Base-by-base conservation (phyloP, 2,113 vertebrate species). In the Brevimyrus niger region DNA sequence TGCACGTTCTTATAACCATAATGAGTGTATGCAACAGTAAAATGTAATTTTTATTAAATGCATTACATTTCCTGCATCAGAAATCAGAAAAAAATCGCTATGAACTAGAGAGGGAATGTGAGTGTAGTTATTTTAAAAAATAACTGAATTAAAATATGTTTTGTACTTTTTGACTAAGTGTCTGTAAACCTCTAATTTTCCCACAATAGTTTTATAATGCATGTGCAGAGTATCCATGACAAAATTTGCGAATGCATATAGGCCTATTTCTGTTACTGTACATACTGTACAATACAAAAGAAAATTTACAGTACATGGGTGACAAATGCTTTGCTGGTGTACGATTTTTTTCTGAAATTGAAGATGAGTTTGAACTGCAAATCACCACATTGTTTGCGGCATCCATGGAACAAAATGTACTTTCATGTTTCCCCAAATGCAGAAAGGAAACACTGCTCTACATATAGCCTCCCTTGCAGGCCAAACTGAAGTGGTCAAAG, bases 391-490 rank as follows among this genome's bases (percentile, higher is more conserved):
- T 48, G 31, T 51, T 89, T 50, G 88, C 73, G n/a, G 73, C 88
- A 82, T 27, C 5, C 8, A 2, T 38, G 69, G 69, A 13, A 76
- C 51, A 38, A 5, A 82, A 80, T 38, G n/a, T 19, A 48, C 35
- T 55, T 69, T 87, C 11, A n/a, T 42, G 17, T 89, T 9, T 93
- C 90, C 94, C 53, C 90, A 69, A 69, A 94, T 94, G 55, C 96
- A 99, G 98, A 99, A 99, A 97, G 98, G 98, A 94, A 99, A 99
- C 94, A 98, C 98, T 27, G 98, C 98, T 0, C 94, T 99, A 65
- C 98, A 99, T 94, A 99, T 99, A 90, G 98, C 98, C 21, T 99
- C 98, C 15, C 95, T 99, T 0, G 98, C 98, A 23, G 98, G 98
- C 1, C 98, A 99, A 95, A 94, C 95, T 3, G 98, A 99, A 1